Percentiles rank a stretch among this genome's conserved stretches.
These are phyloP conservation scores for Xerus inauris DNA, from an alignment of 2,113 vertebrate species.

Conservation along the genomic window DNA sequence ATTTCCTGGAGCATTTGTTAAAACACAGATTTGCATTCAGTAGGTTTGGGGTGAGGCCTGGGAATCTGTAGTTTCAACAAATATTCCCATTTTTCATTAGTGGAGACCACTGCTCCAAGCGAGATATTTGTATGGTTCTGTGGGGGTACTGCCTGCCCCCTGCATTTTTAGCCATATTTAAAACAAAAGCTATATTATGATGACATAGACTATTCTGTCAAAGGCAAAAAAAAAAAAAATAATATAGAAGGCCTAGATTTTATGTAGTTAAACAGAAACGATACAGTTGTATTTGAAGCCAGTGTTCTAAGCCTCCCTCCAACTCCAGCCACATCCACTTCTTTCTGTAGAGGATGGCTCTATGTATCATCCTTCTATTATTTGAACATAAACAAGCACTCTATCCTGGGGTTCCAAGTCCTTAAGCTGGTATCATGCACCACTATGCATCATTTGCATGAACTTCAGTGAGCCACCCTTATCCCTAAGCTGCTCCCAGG, in stretches of 20 bases:
- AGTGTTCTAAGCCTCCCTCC: not conserved
- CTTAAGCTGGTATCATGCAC: not conserved
- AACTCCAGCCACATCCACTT: not conserved
- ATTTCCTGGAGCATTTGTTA: slow-evolving; percentile 44
- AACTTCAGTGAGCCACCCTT: not conserved
- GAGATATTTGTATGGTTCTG: not conserved
- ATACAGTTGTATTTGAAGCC: not conserved
- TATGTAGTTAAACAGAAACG: not conserved
- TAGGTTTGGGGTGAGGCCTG: not conserved
- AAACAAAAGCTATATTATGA: not conserved
- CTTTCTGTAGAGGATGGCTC: not conserved
- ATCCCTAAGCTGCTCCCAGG: not conserved
- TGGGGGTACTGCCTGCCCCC: not conserved
- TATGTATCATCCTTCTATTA: not conserved
- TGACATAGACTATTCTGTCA: slow-evolving; percentile 1
- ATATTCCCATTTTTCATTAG: not conserved
- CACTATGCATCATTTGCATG: not conserved
- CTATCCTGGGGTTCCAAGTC: not conserved
- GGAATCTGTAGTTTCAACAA: not conserved
- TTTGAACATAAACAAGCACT: not conserved
- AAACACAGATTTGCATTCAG: not conserved
- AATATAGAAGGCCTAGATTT: not conserved
- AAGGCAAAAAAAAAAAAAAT: slow-evolving; percentile 42
- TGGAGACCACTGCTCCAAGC: not conserved
- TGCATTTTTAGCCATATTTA: slow-evolving; percentile 34